Evolutionary conservation across 2,888 invertebrate genomes (phyloP), one percentile per base, ranked within the genome.

Genomic region (Argyresthia albistria): DNA sequence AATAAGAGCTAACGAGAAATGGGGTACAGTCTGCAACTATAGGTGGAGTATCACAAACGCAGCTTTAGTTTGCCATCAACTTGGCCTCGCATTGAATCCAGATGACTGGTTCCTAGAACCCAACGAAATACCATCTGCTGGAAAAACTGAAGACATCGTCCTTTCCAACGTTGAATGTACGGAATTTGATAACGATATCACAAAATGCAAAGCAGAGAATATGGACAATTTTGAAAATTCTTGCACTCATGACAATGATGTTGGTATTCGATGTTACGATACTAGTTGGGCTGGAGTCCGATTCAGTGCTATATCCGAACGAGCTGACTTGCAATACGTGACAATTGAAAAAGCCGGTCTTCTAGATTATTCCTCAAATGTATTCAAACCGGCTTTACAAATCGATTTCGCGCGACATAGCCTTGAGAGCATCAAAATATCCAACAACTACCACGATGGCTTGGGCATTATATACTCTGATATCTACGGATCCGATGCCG

Each of bases 11-110:
- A 91, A 94, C 55, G 93, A 93, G 0, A 92, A 93, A 70, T 99
- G 99, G 99, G 99, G 99, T 39, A 98, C 98, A 0, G 96, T 99
- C 0, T 99, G 99, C 72, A 96, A 96, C 78, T 96, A 99, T 70
- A 95, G 95, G 47, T 99, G 99, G 98, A 97, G 93, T 46, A 93
- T 96, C 15, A 89, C 92, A 46, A 94, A 97, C 68, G 97, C 99
- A 0, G 96, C 97, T 0, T 80, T 99, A 49, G 97, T 96, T 0
- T 99, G 99, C 67, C 95, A 98, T 76, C 98, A 99, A 77, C 81
- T 99, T 57, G 99, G 99, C 0, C 89, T 96, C 56, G 95, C 95
- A 0, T 89, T 98, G 12, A 97, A 99, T 76, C 97, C 97, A 0
- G 91, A 94, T 59, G 95, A 97, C 76, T 97, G 98, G 96, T 91